phyloP scores from a whole-genome alignment of 2,797 vertebrate genomes.

The Cossypha polioptera region DNA sequence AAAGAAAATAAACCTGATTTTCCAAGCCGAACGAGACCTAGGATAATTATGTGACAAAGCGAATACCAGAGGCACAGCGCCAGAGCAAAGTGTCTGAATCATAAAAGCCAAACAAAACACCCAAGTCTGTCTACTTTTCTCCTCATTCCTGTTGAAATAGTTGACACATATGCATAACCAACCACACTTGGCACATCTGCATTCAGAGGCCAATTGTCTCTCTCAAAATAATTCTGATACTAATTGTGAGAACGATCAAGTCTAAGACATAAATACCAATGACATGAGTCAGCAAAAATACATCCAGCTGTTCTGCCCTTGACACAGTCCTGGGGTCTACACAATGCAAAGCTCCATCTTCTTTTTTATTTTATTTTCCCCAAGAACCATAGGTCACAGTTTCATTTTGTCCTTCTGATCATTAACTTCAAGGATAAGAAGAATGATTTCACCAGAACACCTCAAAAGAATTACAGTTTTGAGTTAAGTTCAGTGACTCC shows the following conservation, averaged over 20 bases:
- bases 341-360: neutral
- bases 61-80: neutral
- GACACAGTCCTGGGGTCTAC: neutral
- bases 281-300: conserved; percentile 21
- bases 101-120: conserved; percentile 16
- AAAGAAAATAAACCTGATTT: conserved; percentile 35
- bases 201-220: neutral
- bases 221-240: conserved; percentile 31
- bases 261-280: neutral
- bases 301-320: neutral
- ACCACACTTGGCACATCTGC: neutral
- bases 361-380: neutral
- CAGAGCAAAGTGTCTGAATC: neutral
- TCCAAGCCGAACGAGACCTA: neutral
- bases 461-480: neutral
- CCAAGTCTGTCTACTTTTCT: neutral
- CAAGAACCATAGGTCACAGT: neutral
- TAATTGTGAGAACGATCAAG: neutral
- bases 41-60: neutral
- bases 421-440: conserved; percentile 51
- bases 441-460: conserved; percentile 1
- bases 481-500: neutral
- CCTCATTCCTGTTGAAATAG: neutral
- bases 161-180: neutral
- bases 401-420: conserved; percentile 53